Conservation (phyloP, 2,888 invertebrate genomes). For the Apamea anceps region DNA sequence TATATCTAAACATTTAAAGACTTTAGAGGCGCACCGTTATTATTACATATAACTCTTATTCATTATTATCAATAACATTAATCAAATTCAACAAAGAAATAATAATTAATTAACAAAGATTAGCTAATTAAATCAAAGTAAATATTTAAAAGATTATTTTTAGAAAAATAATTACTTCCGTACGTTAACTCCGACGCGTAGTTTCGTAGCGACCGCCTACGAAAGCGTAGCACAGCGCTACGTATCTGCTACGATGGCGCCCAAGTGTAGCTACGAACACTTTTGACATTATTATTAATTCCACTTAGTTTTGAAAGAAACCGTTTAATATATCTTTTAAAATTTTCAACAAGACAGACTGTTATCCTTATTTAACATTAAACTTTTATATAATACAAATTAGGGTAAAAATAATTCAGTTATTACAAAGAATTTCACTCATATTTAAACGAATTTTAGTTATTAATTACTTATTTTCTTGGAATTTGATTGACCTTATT, state of each 20-base stretch:
- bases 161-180: conserved; percentile 10
- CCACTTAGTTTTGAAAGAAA: neutral
- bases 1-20: neutral
- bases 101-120: neutral
- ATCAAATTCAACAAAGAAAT: neutral
- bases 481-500: neutral
- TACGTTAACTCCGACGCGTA: neutral
- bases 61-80: neutral
- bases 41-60: too few relatives aligned
- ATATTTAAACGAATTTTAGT: neutral
- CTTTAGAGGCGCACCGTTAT: too few relatives aligned
- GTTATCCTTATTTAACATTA: neutral
- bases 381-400: neutral
- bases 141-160: neutral
- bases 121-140: neutral
- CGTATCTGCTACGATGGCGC: conserved; percentile 51
- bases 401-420: neutral
- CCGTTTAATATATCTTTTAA: neutral
- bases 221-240: conserved; percentile 52
- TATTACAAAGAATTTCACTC: neutral
- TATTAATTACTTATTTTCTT: neutral
- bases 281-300: neutral
- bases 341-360: neutral
- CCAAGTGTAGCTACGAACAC: conserved; percentile 3
- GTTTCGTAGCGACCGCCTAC: conserved; percentile 57